These are phyloP conservation scores for Azorinus chamasolen DNA, from an alignment of 2,888 invertebrate genomes.

Conservation along the genomic window DNA sequence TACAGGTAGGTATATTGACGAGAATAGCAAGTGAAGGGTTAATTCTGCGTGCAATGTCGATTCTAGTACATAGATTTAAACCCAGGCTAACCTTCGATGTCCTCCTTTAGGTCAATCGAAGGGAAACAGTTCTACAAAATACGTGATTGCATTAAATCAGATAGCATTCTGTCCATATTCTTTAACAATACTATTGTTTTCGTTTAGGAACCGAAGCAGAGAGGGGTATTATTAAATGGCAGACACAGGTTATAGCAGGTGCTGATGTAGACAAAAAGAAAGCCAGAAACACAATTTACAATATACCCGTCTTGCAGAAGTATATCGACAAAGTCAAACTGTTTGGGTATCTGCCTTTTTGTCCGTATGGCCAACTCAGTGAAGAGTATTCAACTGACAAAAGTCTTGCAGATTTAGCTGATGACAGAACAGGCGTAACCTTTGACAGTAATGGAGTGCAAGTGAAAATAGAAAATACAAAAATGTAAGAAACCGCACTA, in stretches of 20 bases:
- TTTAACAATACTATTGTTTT: too few species aligned
- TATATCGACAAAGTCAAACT: conserved; percentile 66
- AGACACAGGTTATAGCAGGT: conserved; percentile 25
- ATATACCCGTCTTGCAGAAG: conserved; percentile 75
- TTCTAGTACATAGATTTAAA: too few species aligned
- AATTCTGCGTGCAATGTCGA: too few species aligned
- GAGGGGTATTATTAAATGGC: conserved; percentile 59
- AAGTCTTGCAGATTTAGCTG: neutral
- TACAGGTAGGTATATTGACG: too few species aligned
- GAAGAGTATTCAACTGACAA: neutral
- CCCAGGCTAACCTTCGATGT: too few species aligned
- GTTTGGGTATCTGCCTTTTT: conserved; percentile 71
- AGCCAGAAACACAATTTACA: conserved; percentile 82
- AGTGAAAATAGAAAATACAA: too few species aligned
- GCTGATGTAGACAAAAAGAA: conserved; percentile 9
- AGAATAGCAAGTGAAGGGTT: too few species aligned
- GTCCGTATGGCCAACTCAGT: conserved; percentile 53
- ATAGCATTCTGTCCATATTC: too few species aligned
- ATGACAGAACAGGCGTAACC: neutral
- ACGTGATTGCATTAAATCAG: too few species aligned
- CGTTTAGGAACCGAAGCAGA: conserved; percentile 64
- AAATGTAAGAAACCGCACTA: too few species aligned
- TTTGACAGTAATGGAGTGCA: neutral
- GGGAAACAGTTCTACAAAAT: too few species aligned
- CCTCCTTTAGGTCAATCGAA: too few species aligned